A percentile compares a stretch with the other conserved stretches of the same genome.
These are phyloP conservation scores for Callithrix jacchus DNA, from an alignment of 2,113 vertebrate genomes.

Conservation along the genomic window DNA sequence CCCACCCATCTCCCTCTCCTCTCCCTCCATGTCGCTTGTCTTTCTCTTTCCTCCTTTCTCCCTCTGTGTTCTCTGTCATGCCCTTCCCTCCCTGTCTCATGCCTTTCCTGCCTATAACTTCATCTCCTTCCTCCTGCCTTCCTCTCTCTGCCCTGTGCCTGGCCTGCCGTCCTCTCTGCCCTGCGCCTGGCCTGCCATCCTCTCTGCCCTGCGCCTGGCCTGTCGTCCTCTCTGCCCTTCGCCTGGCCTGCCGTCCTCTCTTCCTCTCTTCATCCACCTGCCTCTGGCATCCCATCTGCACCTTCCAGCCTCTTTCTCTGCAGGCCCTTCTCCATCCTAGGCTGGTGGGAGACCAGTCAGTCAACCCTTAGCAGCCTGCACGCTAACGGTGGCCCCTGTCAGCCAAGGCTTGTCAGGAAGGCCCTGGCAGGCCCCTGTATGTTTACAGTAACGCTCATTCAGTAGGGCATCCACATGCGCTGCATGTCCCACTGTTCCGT, in stretches of 20 bases:
- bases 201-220: background rate
- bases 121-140: no score
- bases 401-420: background rate
- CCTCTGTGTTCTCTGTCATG: background rate
- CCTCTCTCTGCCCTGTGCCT: background rate
- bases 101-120: no score
- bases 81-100: background rate
- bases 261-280: background rate
- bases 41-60: no score
- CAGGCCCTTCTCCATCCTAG: no score
- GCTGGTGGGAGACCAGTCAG: rapidly evolving
- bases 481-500: background rate
- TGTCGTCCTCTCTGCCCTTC: background rate
- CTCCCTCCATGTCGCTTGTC: rapidly evolving
- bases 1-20: background rate
- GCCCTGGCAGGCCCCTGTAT: background rate
- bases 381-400: rapidly evolving
- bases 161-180: no score
- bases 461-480: no score
- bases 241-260: background rate
- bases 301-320: background rate
- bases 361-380: background rate
- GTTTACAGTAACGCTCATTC: no score
- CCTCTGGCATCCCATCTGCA: background rate
- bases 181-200: no score